A percentile compares a stretch with the other conserved stretches of the same genome.
These are phyloP conservation scores for Halcyon chelicuti DNA, from an alignment of 2,797 vertebrate species.

Conservation along the genomic window DNA sequence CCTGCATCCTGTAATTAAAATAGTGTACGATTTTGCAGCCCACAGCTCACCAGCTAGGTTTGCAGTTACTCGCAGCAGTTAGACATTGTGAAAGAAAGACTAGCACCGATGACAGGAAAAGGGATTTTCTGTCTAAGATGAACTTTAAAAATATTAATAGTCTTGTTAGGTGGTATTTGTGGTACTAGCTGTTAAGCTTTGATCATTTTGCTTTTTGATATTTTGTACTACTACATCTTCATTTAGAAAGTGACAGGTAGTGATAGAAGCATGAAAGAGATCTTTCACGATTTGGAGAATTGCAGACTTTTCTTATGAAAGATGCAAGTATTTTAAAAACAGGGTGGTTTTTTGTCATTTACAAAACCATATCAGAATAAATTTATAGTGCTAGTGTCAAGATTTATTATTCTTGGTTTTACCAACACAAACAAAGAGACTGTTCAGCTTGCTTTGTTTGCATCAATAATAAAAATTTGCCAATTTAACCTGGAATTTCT, in stretches of 20 bases:
- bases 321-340: neutral
- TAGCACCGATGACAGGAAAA: neutral
- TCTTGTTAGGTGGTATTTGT: neutral
- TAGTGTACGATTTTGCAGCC: neutral
- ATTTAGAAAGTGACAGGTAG: constrained; percentile 40
- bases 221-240: constrained; percentile 18
- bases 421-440: neutral
- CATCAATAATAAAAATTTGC: neutral
- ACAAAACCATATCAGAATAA: neutral
- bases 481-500: neutral
- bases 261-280: neutral
- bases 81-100: neutral
- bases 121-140: neutral
- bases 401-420: neutral
- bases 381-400: neutral
- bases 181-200: neutral
- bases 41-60: neutral
- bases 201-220: constrained; percentile 17
- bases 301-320: neutral
- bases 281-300: neutral
- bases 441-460: neutral
- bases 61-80: neutral
- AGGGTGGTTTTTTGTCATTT: neutral
- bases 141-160: constrained; percentile 43
- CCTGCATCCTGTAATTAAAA: neutral